Evolutionary conservation across 1,140 invertebrate genomes (phyloP).

Genomic region (Pachypsylla venusta): DNA sequence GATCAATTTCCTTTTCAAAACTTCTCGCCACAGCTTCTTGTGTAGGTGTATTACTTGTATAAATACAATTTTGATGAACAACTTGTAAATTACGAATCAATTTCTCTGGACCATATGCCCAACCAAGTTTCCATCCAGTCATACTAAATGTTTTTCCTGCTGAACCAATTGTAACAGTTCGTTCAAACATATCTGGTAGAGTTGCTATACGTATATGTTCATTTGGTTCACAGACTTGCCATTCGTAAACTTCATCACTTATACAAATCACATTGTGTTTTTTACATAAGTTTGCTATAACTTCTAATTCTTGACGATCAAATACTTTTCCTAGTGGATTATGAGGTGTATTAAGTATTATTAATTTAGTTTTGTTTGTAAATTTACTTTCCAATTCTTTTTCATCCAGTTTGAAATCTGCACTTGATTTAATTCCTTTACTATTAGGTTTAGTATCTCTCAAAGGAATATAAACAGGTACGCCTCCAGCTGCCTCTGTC

Average conservation of each 20-base stretch:
- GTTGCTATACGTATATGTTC: conserved; percentile 86
- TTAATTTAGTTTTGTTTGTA: conserved; percentile 79
- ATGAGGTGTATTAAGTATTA: conserved; percentile 92
- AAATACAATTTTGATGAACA: conserved; percentile 89
- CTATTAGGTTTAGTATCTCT: conserved; percentile 47
- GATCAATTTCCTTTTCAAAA: conserved; percentile 70
- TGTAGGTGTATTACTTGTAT: conserved; percentile 73
- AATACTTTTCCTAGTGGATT: conserved; percentile 92
- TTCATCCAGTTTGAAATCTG: conserved; percentile 79
- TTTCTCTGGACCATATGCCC: conserved; percentile 77
- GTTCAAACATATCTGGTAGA: conserved; percentile 91
- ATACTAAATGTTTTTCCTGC: conserved; percentile 93
- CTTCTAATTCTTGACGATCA: conserved; percentile 46
- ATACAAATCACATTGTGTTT: conserved; percentile 85
- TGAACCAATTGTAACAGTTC: conserved; percentile 93
- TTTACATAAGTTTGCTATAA: conserved; percentile 73
- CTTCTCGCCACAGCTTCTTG: conserved; percentile 85
- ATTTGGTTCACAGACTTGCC: conserved; percentile 75
- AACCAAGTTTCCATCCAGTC: conserved; percentile 96
- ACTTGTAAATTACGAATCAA: conserved; percentile 67
- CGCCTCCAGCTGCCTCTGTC: conserved; percentile 73
- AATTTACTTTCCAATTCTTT: conserved; percentile 71
- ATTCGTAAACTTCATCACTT: conserved; percentile 97
- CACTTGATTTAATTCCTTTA: conserved; percentile 21
- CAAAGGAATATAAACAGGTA: conserved; percentile 74